A percentile compares a stretch with the other conserved stretches of the same genome.
Conservation (phyloP, 2,797 vertebrate genomes). For the Neosilurus mollespiculum region DNA sequence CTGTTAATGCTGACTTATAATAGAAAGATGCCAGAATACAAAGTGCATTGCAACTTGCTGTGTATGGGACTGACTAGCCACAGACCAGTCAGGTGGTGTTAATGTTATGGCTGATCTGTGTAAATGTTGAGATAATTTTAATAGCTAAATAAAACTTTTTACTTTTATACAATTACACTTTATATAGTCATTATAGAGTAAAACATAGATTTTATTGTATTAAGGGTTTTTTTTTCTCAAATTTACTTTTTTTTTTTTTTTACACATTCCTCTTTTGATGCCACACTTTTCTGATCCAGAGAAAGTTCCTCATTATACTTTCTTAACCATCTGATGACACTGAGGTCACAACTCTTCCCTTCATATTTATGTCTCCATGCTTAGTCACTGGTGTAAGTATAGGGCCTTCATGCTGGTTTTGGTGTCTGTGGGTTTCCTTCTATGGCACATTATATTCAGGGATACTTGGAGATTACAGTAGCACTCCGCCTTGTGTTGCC, state of each 20-base stretch:
- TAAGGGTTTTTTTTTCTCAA: no score
- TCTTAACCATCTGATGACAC: slow-evolving; percentile 13
- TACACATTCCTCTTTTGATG: neutral
- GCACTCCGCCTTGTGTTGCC: slow-evolving; percentile 15
- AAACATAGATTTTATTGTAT: neutral
- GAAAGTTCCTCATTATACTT: neutral
- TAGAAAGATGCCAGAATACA: no score
- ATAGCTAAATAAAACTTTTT: no score
- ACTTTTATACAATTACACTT: no score
- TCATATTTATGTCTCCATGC: slow-evolving; percentile 26
- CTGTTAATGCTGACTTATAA: no score
- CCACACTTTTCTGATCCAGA: neutral
- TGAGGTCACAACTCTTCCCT: slow-evolving; percentile 20
- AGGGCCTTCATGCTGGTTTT: slow-evolving; percentile 14
- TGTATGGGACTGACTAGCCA: no score
- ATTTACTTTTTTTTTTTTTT: no score
- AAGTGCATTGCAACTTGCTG: no score
- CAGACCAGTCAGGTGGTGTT: no score
- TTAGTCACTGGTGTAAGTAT: slow-evolving; percentile 37
- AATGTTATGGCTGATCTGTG: no score
- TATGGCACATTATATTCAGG: slow-evolving; percentile 33
- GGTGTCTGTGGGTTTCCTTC: slow-evolving; percentile 32
- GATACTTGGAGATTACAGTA: slow-evolving; percentile 3
- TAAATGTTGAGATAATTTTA: no score
- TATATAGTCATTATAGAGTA: neutral